Evolutionary conservation across 2,888 invertebrate species (phyloP).

Genomic region (Tyria jacobaeae): DNA sequence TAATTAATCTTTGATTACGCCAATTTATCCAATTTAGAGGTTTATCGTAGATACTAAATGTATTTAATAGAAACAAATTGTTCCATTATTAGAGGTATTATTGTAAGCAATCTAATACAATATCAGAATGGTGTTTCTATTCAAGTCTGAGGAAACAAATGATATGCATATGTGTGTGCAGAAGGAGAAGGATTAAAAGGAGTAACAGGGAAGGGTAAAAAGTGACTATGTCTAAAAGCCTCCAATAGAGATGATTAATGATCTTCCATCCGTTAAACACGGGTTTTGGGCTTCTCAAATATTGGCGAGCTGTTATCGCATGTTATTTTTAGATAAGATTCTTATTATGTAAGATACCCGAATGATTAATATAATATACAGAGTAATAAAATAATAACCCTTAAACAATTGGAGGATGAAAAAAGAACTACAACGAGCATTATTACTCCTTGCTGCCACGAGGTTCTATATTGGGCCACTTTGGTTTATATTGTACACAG

Average conservation of each 20-base stretch:
- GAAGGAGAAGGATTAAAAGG: constrained; percentile 51
- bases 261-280: constrained; percentile 45
- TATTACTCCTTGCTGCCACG: too few relatives aligned
- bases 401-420: too few relatives aligned
- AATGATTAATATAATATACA: neutral
- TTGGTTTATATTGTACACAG: too few relatives aligned
- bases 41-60: constrained; percentile 3
- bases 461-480: too few relatives aligned
- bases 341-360: constrained; percentile 1
- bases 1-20: constrained; percentile 13
- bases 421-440: too few relatives aligned
- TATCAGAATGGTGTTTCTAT: constrained; percentile 22
- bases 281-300: constrained; percentile 20
- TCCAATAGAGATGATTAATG: constrained; percentile 57
- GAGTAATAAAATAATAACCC: too few relatives aligned
- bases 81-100: constrained; percentile 6
- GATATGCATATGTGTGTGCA: constrained; percentile 55
- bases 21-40: constrained; percentile 5
- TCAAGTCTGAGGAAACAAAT: constrained; percentile 55
- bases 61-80: constrained; percentile 4
- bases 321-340: constrained; percentile 15
- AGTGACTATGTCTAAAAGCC: constrained; percentile 62
- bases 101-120: constrained; percentile 30
- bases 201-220: constrained; percentile 60
- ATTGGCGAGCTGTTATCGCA: constrained; percentile 10